phyloP scores from a whole-genome alignment of 1,140 invertebrate species.

The Scaptomyza montana region DNA sequence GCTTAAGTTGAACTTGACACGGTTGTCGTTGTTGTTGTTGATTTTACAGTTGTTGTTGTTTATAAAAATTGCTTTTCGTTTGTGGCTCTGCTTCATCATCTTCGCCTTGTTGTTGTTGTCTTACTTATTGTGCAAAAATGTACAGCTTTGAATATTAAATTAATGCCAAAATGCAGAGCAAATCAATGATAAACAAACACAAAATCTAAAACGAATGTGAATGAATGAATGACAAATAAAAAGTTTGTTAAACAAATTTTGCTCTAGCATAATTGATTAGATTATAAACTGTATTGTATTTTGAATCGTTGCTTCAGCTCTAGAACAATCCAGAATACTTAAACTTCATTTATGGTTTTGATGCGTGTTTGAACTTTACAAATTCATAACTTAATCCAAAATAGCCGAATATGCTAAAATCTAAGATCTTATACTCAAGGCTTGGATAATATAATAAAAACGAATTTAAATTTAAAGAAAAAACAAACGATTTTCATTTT shows the following conservation, averaged over 20 bases:
- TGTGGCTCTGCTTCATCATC: slow-evolving; percentile 8
- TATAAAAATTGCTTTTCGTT: slow-evolving; percentile 50
- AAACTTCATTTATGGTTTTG: too few relatives aligned
- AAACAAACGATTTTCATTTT: too few relatives aligned
- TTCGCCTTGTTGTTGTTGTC: slow-evolving; percentile 2
- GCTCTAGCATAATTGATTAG: background rate
- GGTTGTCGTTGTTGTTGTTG: slow-evolving; percentile 55
- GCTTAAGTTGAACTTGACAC: slow-evolving; percentile 80
- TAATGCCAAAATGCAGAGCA: slow-evolving; percentile 32
- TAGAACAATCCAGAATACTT: too few relatives aligned
- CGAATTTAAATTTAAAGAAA: too few relatives aligned
- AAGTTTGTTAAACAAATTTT: background rate
- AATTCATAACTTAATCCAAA: too few relatives aligned
- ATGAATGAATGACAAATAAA: background rate
- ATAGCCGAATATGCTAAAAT: too few relatives aligned
- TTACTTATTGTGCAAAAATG: slow-evolving; percentile 64
- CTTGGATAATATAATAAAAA: too few relatives aligned
- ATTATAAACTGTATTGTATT: too few relatives aligned
- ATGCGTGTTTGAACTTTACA: too few relatives aligned
- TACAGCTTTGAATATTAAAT: slow-evolving; percentile 67
- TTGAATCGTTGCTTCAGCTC: too few relatives aligned
- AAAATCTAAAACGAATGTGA: background rate
- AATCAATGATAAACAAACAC: slow-evolving; percentile 18
- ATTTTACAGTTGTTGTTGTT: slow-evolving; percentile 47
- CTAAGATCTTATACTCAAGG: too few relatives aligned